phyloP scores from a whole-genome alignment of 2,113 vertebrate genomes.

The Clupea harengus region DNA sequence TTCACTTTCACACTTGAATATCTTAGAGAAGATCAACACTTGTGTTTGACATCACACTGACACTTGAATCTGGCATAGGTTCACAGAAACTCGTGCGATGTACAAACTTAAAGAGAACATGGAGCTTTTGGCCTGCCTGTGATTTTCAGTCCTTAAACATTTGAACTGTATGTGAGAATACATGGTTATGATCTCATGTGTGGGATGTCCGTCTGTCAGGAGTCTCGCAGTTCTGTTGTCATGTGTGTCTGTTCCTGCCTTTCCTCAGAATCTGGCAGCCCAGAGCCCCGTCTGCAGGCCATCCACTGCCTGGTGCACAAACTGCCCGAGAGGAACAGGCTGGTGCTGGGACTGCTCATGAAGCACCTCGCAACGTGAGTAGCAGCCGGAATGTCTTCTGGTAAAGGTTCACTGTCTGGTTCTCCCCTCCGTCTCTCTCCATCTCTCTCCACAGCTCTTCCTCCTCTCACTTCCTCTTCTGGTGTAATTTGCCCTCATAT shows the following conservation, averaged over 20 bases:
- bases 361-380: slow-evolving; percentile 96
- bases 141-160: too few relatives aligned
- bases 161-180: too few relatives aligned
- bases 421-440: slow-evolving; percentile 31
- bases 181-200: neutral
- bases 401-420: slow-evolving; percentile 7
- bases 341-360: slow-evolving; percentile 92
- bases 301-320: slow-evolving; percentile 94
- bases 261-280: slow-evolving; percentile 83
- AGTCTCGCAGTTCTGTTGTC: slow-evolving; percentile 9
- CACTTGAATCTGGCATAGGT: neutral
- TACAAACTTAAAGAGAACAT: too few relatives aligned
- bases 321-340: slow-evolving; percentile 92
- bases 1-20: neutral
- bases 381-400: neutral
- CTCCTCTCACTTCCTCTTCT: slow-evolving; percentile 48
- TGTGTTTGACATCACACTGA: too few relatives aligned
- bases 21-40: too few relatives aligned
- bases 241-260: slow-evolving; percentile 44
- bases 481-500: neutral
- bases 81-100: neutral
- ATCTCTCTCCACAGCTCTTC: slow-evolving; percentile 58
- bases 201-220: neutral
- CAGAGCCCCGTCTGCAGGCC: slow-evolving; percentile 87
- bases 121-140: too few relatives aligned